Base-by-base conservation (phyloP, 1,140 invertebrate species). In the Hesperophylax magnus region DNA sequence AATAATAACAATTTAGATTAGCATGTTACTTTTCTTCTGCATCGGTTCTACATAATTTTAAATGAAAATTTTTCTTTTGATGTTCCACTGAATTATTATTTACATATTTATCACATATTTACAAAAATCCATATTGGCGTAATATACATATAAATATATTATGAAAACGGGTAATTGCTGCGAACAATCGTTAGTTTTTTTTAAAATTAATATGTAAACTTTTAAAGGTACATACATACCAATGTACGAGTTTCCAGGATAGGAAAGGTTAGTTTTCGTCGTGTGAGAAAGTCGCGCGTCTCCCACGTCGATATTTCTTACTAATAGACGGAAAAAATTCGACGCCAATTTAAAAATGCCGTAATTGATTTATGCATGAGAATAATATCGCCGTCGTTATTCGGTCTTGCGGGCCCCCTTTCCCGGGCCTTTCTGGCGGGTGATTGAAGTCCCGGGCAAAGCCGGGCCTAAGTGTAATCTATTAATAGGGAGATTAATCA, bases 351-450 rank as follows among this genome's bases (percentile, higher is more conserved):
- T 67, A 67, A 67, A 39, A 39, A 67, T 14, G 6, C 34, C 34
- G 63, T 67, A 67, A 67, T 67, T 67, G 63, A 67, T 67, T 67
- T 67, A 67, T 67, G 63, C 63, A 67, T 67, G 63, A 67, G 63
- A 67, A 67, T 58, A 58, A 22, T 18, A 18, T 22, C 58, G 22
- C 17, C 56, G 56, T 60, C 54, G 39, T 14, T 47, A 47, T 47
- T 47, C 39, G 39, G 39, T 11, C 39, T 47, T 14, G 8, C 58
- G 58, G n/a, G n/a, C 58, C 58, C 18, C 18, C 58, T 11, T 61
- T 8, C 18, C 58, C 58, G 56, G 56, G 17, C 56, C 18, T 5
- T 14, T 18, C 18, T 61, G 58, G 24, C 24, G 18, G 58, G 24
- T 22, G 58, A 20, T 61, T 24, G 58, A 20, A 18, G 18, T 24